phyloP scores from a whole-genome alignment of 2,113 vertebrate genomes.

The Monopterus albus region DNA sequence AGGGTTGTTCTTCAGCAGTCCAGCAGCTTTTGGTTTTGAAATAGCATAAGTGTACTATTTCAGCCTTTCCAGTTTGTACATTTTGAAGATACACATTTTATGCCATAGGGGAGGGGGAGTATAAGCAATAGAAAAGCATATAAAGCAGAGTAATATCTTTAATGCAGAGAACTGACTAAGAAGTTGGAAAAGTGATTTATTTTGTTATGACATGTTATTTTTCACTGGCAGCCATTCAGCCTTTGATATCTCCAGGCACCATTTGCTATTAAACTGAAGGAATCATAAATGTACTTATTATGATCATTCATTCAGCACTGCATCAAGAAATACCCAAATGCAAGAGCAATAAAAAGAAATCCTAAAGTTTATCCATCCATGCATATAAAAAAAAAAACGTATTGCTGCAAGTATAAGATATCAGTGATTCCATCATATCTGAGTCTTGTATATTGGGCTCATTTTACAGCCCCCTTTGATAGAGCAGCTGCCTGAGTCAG shows the following conservation, averaged over 20 bases:
- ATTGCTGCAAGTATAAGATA: background rate
- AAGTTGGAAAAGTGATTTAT: conserved; percentile 2
- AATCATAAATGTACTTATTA: conserved; percentile 40
- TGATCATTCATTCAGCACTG: conserved; percentile 36
- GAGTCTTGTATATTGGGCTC: conserved; percentile 20
- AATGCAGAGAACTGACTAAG: background rate
- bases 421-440: conserved; percentile 22
- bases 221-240: conserved; percentile 6
- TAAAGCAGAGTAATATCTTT: background rate
- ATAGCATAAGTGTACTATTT: background rate
- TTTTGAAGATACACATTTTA: background rate
- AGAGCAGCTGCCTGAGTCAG: conserved; percentile 36
- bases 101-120: background rate
- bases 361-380: conserved; percentile 1
- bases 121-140: background rate
- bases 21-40: background rate
- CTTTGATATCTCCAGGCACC: conserved; percentile 20
- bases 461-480: conserved; percentile 45
- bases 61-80: background rate
- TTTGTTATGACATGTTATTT: conserved; percentile 23
- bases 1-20: background rate
- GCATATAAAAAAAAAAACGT: background rate
- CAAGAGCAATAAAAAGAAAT: conserved; percentile 21
- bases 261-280: conserved; percentile 37
- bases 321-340: conserved; percentile 19